Evolutionary conservation across 2,797 vertebrate species (phyloP).

Genomic region (Sylvilagus floridanus): DNA sequence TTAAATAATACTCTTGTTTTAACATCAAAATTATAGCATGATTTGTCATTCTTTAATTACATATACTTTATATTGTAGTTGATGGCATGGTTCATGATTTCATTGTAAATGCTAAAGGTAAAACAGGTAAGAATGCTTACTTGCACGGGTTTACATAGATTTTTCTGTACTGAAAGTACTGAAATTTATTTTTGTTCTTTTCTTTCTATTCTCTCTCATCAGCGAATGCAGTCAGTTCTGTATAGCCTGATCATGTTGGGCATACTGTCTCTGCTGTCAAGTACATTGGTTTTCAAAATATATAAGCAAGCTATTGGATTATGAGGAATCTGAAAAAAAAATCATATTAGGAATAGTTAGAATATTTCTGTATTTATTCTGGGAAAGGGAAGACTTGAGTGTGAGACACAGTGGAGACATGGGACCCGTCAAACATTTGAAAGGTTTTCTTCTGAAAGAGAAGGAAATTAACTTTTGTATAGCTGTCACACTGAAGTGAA

Average conservation of each 20-base stretch:
- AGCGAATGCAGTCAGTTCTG: not conserved
- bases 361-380: not conserved
- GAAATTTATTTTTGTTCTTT: not conserved
- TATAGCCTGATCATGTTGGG: not conserved
- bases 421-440: not conserved
- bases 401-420: not conserved
- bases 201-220: not conserved
- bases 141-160: not conserved
- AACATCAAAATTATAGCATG: not conserved
- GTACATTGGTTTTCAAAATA: not conserved
- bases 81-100: not conserved
- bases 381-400: not conserved
- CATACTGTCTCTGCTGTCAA: not conserved
- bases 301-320: not conserved
- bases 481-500: not conserved
- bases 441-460: not conserved
- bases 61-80: not conserved
- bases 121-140: not conserved
- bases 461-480: not conserved
- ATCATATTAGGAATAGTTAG: not conserved
- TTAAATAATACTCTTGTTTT: not conserved
- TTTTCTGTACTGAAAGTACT: not conserved
- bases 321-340: not conserved
- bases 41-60: not conserved
- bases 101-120: not conserved